Evolutionary conservation across 2,797 vertebrate species (phyloP).

Genomic region (Octomys mimax): DNA sequence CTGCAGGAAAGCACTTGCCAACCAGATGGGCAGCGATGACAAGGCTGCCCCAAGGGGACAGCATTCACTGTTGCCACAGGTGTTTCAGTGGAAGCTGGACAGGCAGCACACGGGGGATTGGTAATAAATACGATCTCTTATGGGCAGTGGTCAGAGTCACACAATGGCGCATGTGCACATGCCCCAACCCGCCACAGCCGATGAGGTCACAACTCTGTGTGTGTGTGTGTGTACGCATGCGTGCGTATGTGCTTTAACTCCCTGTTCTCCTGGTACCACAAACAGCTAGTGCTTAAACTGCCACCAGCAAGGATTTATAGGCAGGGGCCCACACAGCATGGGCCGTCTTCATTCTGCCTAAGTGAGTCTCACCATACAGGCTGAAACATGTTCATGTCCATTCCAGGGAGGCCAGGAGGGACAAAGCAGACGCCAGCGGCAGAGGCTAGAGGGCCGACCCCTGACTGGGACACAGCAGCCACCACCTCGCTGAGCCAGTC

Average conservation of each 20-base stretch:
- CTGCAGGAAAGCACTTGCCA: not conserved
- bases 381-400: not conserved
- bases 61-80: not conserved
- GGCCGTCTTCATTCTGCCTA: not conserved
- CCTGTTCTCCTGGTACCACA: not conserved
- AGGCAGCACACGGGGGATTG: not conserved
- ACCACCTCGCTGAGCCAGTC: not conserved
- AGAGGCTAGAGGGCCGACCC: not conserved
- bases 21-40: not conserved
- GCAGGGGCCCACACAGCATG: not conserved
- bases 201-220: not conserved
- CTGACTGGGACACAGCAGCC: not conserved
- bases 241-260: not conserved
- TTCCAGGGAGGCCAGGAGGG: too few species aligned
- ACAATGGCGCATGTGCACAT: fast-evolving
- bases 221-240: too few species aligned
- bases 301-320: not conserved
- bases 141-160: not conserved
- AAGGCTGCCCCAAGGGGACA: not conserved
- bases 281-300: not conserved
- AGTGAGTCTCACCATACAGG: not conserved
- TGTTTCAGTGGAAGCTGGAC: not conserved
- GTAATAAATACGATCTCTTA: too few species aligned
- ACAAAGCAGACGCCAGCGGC: too few species aligned
- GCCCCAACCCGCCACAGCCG: not conserved